Evolutionary conservation across 2,113 vertebrate species (phyloP).

Genomic region (Naja naja): DNA sequence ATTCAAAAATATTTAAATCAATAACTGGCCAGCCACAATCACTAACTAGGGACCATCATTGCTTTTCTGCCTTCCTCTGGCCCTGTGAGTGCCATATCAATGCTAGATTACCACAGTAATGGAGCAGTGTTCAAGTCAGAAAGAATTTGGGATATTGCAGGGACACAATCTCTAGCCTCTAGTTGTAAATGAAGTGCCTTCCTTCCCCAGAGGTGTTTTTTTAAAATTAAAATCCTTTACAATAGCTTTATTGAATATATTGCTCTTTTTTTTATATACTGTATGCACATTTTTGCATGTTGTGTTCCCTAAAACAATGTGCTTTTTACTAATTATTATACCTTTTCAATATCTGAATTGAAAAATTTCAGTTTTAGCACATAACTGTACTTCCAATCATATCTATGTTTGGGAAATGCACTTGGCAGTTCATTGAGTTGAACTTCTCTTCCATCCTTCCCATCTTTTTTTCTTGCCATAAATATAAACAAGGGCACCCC

Average conservation of each 20-base stretch:
- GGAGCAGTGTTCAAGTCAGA: not conserved
- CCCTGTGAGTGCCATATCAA: not conserved
- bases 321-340: not conserved
- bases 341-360: not conserved
- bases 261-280: not conserved
- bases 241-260: not conserved
- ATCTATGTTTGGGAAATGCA: not conserved
- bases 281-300: not conserved
- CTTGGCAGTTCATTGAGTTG: not conserved
- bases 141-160: not conserved
- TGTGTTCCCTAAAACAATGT: not conserved
- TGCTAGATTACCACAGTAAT: not conserved
- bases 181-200: not conserved
- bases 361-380: not conserved
- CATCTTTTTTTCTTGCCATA: not conserved
- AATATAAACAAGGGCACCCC: not conserved
- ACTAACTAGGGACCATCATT: not conserved
- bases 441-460: not conserved
- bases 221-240: not conserved
- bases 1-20: not conserved
- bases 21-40: not conserved
- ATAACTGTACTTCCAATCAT: not conserved
- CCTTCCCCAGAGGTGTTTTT: not conserved
- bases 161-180: not conserved
- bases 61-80: not conserved